A percentile compares a stretch with the other conserved stretches of the same genome.
These are phyloP conservation scores for Dolichomitus sp. DNA, from an alignment of 2,888 invertebrate genomes.

Conservation along the genomic window DNA sequence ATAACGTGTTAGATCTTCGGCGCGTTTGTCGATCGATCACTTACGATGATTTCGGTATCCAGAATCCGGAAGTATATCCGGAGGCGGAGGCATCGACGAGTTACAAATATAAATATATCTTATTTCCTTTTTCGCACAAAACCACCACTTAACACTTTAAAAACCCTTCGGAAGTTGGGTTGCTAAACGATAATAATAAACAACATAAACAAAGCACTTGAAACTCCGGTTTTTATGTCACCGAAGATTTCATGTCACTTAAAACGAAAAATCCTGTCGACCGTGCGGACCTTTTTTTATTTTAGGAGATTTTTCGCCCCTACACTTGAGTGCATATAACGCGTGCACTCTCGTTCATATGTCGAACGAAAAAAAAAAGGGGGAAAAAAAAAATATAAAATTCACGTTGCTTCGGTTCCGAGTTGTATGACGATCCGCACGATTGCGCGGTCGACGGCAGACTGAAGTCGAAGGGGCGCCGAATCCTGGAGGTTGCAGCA, in stretches of 20 bases:
- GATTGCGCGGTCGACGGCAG: slow-evolving; percentile 82
- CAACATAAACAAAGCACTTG: neutral
- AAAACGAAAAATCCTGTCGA: slow-evolving; percentile 5
- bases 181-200: neutral
- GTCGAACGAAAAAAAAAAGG: slow-evolving; percentile 20
- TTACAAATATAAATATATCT: slow-evolving; percentile 32
- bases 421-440: slow-evolving; percentile 74
- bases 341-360: neutral
- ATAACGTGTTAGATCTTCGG: slow-evolving; percentile 2
- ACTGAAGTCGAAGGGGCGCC: slow-evolving; percentile 79
- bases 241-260: neutral
- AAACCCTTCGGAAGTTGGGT: neutral
- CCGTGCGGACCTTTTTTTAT: neutral
- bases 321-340: neutral
- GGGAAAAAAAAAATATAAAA: slow-evolving; percentile 37
- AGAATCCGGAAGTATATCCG: slow-evolving; percentile 67
- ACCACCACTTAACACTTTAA: neutral
- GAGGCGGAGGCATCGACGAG: slow-evolving; percentile 62
- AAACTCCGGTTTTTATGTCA: neutral
- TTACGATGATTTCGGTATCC: slow-evolving; percentile 68
- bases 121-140: slow-evolving; percentile 6
- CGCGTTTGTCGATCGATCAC: slow-evolving; percentile 35
- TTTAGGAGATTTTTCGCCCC: neutral
- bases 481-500: slow-evolving; percentile 73
- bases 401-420: slow-evolving; percentile 20